phyloP scores from a whole-genome alignment of 2,113 vertebrate species.

The mouse (Mus musculus) region DNA sequence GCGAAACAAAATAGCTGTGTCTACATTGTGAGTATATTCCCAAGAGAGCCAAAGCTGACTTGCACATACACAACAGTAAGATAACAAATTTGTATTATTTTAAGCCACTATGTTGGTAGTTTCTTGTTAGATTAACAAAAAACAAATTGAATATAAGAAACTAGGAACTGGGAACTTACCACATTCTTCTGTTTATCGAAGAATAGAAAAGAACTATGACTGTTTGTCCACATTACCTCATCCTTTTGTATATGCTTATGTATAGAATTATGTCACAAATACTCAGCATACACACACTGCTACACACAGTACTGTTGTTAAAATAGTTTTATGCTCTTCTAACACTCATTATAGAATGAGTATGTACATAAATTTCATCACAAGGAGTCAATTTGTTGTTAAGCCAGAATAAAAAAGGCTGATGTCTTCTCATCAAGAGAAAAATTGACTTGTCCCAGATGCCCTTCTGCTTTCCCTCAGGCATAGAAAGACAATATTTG shows the following conservation, averaged over 20 bases:
- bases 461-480: constrained; percentile 50
- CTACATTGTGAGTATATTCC: not conserved
- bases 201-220: not conserved
- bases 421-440: constrained; percentile 45
- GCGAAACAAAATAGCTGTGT: not conserved
- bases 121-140: not conserved
- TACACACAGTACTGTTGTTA: constrained; percentile 17
- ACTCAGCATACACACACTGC: not conserved
- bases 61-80: not conserved
- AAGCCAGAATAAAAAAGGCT: constrained; percentile 57
- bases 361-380: constrained; percentile 50
- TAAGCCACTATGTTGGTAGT: not conserved
- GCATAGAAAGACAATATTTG: constrained; percentile 62
- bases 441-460: constrained; percentile 13
- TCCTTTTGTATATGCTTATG: not conserved
- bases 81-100: constrained; percentile 18
- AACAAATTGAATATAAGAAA: too few species aligned
- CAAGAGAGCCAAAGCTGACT: not conserved
- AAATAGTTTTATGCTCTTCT: not conserved
- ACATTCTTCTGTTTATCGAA: constrained; percentile 35
- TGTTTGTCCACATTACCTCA: not conserved
- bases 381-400: constrained; percentile 34
- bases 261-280: not conserved
- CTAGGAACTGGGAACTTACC: not conserved
- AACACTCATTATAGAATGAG: constrained; percentile 50